Percentiles rank a stretch among this genome's conserved stretches.
Evolutionary conservation across 2,113 vertebrate species (phyloP).

Genomic region (Toxotes jaculatrix): DNA sequence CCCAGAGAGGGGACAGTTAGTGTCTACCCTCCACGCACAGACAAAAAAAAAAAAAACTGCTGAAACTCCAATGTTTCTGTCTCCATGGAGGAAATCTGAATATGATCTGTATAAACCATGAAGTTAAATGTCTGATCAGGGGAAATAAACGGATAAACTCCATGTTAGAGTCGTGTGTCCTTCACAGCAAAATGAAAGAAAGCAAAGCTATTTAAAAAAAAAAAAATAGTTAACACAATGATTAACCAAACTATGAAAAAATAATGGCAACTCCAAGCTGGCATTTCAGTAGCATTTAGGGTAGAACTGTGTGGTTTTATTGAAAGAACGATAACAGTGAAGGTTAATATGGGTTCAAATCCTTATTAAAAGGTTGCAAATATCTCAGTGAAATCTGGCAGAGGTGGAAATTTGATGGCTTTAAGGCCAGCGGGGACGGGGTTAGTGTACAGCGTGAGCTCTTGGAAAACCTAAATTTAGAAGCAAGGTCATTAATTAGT

Average conservation of each 20-base stretch:
- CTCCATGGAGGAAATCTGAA: neutral
- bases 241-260: neutral
- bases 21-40: neutral
- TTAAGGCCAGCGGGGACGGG: neutral
- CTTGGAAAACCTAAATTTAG: slow-evolving; percentile 33
- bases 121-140: neutral
- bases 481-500: neutral
- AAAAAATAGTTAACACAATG: neutral
- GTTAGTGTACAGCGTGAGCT: neutral
- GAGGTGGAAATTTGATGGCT: neutral
- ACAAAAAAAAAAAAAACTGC: neutral
- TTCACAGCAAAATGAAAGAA: neutral
- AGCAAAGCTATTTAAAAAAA: neutral
- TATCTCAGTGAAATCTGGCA: slow-evolving; percentile 15
- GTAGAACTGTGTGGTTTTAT: neutral
- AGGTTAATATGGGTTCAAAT: neutral
- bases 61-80: neutral
- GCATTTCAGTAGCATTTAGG: neutral
- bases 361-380: slow-evolving; percentile 7
- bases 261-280: too few species aligned
- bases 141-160: neutral
- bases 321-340: neutral
- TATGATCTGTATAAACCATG: neutral
- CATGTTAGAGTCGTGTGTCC: neutral
- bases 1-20: neutral